Conservation (phyloP, 2,888 invertebrate genomes). For the Metalampra italica region DNA sequence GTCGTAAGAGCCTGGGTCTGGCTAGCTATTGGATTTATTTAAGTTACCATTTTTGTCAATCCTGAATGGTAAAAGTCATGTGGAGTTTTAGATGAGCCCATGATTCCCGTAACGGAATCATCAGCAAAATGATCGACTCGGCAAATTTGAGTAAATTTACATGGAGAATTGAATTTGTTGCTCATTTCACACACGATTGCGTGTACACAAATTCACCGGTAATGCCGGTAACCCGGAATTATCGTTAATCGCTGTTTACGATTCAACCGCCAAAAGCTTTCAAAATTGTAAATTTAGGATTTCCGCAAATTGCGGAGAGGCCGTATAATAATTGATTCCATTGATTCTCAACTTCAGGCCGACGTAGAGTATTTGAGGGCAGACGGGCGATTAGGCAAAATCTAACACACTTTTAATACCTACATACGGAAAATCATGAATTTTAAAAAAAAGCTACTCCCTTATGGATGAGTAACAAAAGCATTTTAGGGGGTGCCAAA, state of each 20-base stretch:
- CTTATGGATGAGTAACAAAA: no score
- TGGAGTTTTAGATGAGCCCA: no score
- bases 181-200: neutral
- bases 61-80: no score
- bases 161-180: neutral
- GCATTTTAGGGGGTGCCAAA: no score
- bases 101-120: no score
- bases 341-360: constrained; percentile 1
- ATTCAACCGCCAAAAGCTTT: constrained; percentile 11
- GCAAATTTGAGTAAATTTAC: neutral
- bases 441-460: no score
- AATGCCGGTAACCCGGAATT: constrained; percentile 4
- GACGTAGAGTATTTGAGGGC: neutral
- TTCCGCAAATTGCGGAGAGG: constrained; percentile 7
- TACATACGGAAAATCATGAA: neutral
- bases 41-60: no score
- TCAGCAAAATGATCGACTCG: neutral
- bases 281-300: constrained; percentile 8
- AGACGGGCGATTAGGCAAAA: neutral
- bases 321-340: constrained; percentile 21
- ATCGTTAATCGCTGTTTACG: constrained; percentile 2
- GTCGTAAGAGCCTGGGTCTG: no score
- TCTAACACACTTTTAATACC: neutral
- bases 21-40: no score
- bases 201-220: neutral